These are phyloP conservation scores for Biston stratarius DNA, from an alignment of 2,888 invertebrate species.

Conservation along the genomic window DNA sequence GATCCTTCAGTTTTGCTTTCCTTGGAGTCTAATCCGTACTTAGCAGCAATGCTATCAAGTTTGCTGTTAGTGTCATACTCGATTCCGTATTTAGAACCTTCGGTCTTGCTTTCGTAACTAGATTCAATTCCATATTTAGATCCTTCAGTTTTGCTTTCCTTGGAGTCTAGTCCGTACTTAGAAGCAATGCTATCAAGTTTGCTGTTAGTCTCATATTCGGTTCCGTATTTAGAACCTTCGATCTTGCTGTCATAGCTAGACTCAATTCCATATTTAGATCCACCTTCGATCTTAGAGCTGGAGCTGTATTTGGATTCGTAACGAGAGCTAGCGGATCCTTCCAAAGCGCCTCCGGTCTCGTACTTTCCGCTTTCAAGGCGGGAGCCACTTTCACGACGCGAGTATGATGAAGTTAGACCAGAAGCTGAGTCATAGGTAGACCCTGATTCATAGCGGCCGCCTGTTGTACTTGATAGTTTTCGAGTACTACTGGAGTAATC, in stretches of 20 bases:
- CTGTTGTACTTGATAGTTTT: slow-evolving; percentile 60
- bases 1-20: slow-evolving; percentile 66
- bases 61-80: slow-evolving; percentile 63
- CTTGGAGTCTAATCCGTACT: slow-evolving; percentile 69
- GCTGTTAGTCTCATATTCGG: slow-evolving; percentile 59
- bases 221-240: slow-evolving; percentile 53
- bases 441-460: slow-evolving; percentile 76
- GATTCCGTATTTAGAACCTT: slow-evolving; percentile 52
- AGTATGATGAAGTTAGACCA: slow-evolving; percentile 65
- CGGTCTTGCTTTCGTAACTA: slow-evolving; percentile 53
- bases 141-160: slow-evolving; percentile 66
- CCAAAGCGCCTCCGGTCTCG: slow-evolving; percentile 65
- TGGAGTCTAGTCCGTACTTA: slow-evolving; percentile 70
- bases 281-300: slow-evolving; percentile 58
- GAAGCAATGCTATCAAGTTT: slow-evolving; percentile 70
- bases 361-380: slow-evolving; percentile 67
- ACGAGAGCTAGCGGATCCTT: slow-evolving; percentile 67
- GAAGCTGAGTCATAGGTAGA: slow-evolving; percentile 63
- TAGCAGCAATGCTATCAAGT: slow-evolving; percentile 68
- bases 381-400: slow-evolving; percentile 77
- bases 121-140: slow-evolving; percentile 45
- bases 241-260: slow-evolving; percentile 54
- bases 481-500: slow-evolving; percentile 80
- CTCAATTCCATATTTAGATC: slow-evolving; percentile 47
- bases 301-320: slow-evolving; percentile 75